A percentile compares a stretch with the other conserved stretches of the same genome.
Evolutionary conservation across 2,888 invertebrate genomes (phyloP).

Genomic region (Ernsta delagoae): DNA sequence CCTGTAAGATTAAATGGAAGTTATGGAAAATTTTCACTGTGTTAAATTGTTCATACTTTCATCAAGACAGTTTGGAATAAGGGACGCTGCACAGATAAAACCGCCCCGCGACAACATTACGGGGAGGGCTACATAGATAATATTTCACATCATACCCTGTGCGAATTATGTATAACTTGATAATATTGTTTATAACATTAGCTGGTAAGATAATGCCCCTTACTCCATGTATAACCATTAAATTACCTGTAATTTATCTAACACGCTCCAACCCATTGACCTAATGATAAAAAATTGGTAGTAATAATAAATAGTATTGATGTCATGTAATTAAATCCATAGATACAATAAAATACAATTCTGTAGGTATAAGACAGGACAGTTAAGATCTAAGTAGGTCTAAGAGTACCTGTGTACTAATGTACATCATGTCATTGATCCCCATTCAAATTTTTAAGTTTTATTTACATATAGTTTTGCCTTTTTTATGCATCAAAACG

Average conservation of each 20-base stretch:
- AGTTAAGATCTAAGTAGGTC: slow-evolving; percentile 76
- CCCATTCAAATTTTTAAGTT: slow-evolving; percentile 80
- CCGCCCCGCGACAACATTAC: slow-evolving; percentile 49
- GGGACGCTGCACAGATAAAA: slow-evolving; percentile 76
- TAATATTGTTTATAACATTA: no score
- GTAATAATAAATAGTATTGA: slow-evolving; percentile 57
- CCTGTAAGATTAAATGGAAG: slow-evolving; percentile 67
- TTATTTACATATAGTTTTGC: slow-evolving; percentile 81
- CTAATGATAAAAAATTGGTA: no score
- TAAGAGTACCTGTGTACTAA: slow-evolving; percentile 81
- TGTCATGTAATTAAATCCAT: slow-evolving; percentile 58
- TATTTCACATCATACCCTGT: no score
- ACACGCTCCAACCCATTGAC: no score
- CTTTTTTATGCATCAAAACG: slow-evolving; percentile 60
- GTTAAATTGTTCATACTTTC: slow-evolving; percentile 67
- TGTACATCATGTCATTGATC: slow-evolving; percentile 82
- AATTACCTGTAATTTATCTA: no score
- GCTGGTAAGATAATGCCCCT: no score
- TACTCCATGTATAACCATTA: no score
- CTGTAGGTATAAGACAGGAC: slow-evolving; percentile 64
- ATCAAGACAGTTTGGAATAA: slow-evolving; percentile 66
- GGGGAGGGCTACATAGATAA: no score
- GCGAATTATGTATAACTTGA: no score
- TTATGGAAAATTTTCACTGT: slow-evolving; percentile 67
- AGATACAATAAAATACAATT: slow-evolving; percentile 58